These are phyloP conservation scores for Drosophila ficusphila DNA, from an alignment of 1,140 invertebrate species.

Conservation along the genomic window DNA sequence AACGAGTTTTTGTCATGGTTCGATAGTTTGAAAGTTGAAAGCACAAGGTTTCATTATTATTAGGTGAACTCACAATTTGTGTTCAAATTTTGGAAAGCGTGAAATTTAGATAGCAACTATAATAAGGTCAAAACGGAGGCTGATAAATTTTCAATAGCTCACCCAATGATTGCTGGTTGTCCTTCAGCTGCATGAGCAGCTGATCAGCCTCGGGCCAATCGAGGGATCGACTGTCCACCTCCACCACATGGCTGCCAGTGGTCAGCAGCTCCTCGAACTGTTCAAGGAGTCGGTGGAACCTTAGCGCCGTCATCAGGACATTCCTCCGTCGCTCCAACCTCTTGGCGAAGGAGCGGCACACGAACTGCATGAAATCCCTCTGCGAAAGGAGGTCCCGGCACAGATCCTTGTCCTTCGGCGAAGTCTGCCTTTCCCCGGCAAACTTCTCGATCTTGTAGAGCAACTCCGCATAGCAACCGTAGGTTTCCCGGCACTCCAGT, in stretches of 20 bases:
- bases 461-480: slow-evolving; percentile 90
- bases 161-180: slow-evolving; percentile 86
- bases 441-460: slow-evolving; percentile 88
- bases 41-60: background rate
- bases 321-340: slow-evolving; percentile 90
- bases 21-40: background rate
- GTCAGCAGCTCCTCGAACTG: slow-evolving; percentile 89
- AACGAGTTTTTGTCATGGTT: background rate
- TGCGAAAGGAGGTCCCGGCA: slow-evolving; percentile 87
- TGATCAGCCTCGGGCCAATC: slow-evolving; percentile 85
- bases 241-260: slow-evolving; percentile 82
- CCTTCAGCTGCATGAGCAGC: slow-evolving; percentile 86
- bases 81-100: slow-evolving; percentile 13
- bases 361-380: slow-evolving; percentile 92
- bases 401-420: slow-evolving; percentile 64
- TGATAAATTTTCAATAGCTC: slow-evolving; percentile 24
- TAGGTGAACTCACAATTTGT: background rate
- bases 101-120: background rate
- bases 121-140: too few species aligned
- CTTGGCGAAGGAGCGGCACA: slow-evolving; percentile 90
- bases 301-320: slow-evolving; percentile 90
- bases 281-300: slow-evolving; percentile 90
- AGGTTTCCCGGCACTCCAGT: slow-evolving; percentile 90
- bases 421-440: slow-evolving; percentile 83
- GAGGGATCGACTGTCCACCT: slow-evolving; percentile 83